Percentiles rank a stretch among this genome's conserved stretches.
phyloP scores from a whole-genome alignment of 2,797 vertebrate genomes.

The Emydoidea blandingii region DNA sequence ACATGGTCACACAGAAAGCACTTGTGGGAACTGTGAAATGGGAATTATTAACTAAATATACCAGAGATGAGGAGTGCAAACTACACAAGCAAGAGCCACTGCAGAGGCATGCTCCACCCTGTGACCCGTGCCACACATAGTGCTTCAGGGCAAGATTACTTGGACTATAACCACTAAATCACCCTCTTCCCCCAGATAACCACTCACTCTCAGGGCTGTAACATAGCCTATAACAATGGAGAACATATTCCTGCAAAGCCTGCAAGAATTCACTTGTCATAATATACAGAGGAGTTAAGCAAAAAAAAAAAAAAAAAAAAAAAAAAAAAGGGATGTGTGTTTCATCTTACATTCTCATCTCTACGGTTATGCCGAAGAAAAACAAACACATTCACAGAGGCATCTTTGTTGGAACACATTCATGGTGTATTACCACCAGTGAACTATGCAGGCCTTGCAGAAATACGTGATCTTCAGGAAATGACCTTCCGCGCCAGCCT shows the following conservation, averaged over 20 bases:
- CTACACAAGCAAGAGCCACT: neutral
- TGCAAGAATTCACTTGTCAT: slow-evolving; percentile 64
- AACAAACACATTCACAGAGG: slow-evolving; percentile 52
- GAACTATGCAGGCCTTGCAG: slow-evolving; percentile 48
- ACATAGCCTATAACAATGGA: neutral
- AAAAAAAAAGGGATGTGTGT: slow-evolving; percentile 64
- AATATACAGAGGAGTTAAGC: slow-evolving; percentile 32
- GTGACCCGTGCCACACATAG: neutral
- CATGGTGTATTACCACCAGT: slow-evolving; percentile 34
- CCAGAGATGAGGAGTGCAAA: neutral
- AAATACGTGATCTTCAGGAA: slow-evolving; percentile 52
- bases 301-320: slow-evolving; percentile 42
- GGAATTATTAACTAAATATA: neutral
- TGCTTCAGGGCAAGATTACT: fast-evolving
- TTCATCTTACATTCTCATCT: slow-evolving; percentile 65
- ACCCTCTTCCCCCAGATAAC: slow-evolving; percentile 43
- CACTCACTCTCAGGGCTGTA: slow-evolving; percentile 9
- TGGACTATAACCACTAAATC: neutral
- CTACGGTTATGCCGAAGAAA: slow-evolving; percentile 62
- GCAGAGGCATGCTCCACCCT: neutral
- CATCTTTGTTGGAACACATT: neutral
- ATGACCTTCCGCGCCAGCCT: slow-evolving; percentile 10
- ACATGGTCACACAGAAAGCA: neutral
- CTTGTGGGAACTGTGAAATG: neutral
- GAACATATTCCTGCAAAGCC: slow-evolving; percentile 37